Conservation (phyloP, 2,113 vertebrate species). For the Mus pahari region DNA sequence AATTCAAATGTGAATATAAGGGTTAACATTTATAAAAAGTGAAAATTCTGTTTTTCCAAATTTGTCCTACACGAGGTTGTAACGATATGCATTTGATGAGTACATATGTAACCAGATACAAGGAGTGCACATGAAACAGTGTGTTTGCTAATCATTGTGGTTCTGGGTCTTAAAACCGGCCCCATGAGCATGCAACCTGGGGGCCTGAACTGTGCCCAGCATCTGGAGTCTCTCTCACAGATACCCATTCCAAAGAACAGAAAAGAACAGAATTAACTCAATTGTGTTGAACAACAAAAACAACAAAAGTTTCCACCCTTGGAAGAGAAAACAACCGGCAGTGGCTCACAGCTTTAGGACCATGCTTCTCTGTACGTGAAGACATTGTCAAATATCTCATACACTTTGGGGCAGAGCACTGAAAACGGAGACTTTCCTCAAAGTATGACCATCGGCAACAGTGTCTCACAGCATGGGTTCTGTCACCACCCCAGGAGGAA, state of each 20-base stretch:
- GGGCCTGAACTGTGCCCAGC: background rate
- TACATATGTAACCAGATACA: background rate
- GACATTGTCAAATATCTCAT: background rate
- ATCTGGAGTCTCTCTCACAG: background rate
- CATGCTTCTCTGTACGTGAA: background rate
- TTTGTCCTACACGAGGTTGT: background rate
- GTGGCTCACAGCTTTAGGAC: too few species aligned
- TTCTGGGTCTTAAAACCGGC: background rate
- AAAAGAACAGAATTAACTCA: background rate
- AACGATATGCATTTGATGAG: background rate
- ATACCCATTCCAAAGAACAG: background rate
- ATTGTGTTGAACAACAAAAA: background rate
- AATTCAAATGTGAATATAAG: slow-evolving; percentile 21
- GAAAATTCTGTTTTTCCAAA: background rate
- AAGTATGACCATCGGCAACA: background rate
- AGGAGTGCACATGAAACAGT: background rate
- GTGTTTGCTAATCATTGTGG: background rate
- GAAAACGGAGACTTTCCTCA: background rate
- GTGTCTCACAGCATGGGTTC: background rate
- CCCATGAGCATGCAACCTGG: background rate
- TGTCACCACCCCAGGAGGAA: background rate
- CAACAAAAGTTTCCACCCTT: background rate
- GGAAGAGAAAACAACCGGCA: background rate
- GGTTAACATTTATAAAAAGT: slow-evolving; percentile 13
- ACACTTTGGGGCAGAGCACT: background rate